Conservation (phyloP, 2,888 invertebrate genomes). For the Asteroscopus sphinx region DNA sequence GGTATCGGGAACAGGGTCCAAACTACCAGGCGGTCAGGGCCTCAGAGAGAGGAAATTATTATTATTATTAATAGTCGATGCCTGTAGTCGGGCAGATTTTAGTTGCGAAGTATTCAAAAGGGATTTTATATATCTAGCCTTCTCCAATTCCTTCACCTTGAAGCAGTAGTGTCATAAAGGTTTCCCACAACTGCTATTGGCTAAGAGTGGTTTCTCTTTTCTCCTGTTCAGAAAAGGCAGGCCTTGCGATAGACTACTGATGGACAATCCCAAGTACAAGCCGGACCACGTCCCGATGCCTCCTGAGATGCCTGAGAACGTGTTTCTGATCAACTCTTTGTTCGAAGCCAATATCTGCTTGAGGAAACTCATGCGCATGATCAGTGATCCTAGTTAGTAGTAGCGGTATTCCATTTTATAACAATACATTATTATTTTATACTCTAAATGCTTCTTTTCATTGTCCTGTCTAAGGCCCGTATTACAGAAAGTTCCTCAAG, state of each 20-base stretch:
- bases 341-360: conserved; percentile 87
- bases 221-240: conserved; percentile 64
- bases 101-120: too few species aligned
- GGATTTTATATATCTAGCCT: too few species aligned
- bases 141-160: too few species aligned
- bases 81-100: too few species aligned
- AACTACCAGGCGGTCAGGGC: too few species aligned
- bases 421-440: background rate
- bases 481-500: too few species aligned
- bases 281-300: conserved; percentile 72
- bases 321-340: conserved; percentile 91
- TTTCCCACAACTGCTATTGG: too few species aligned
- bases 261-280: conserved; percentile 76
- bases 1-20: too few species aligned
- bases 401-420: background rate
- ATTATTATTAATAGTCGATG: too few species aligned
- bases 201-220: background rate
- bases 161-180: too few species aligned
- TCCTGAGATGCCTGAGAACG: conserved; percentile 88
- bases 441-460: background rate
- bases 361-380: conserved; percentile 76
- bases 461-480: too few species aligned
- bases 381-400: conserved; percentile 73
- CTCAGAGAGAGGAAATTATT: too few species aligned
- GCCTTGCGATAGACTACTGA: conserved; percentile 73